Conservation (phyloP, 2,797 vertebrate species). For the Spinus pinus region DNA sequence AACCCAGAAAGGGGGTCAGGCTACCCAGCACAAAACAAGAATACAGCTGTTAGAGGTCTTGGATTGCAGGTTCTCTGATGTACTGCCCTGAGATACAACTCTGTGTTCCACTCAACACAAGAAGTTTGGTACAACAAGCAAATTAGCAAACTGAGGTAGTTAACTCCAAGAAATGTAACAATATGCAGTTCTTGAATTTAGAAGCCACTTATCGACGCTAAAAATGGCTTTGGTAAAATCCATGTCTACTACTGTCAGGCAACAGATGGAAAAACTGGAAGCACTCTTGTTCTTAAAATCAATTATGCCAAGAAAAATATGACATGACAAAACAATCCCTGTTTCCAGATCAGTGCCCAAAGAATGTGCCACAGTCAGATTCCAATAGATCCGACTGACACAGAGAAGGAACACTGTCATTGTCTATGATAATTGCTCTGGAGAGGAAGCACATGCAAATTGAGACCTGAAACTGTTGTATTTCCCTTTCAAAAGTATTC, state of each 20-base stretch:
- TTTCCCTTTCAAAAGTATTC: background rate
- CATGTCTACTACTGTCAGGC: background rate
- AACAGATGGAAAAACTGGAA: background rate
- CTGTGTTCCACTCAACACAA: background rate
- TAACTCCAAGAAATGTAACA: background rate
- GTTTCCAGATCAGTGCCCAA: background rate
- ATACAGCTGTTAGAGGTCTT: accelerated
- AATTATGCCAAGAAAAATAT: background rate
- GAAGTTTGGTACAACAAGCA: background rate
- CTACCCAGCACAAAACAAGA: background rate
- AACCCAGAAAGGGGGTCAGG: background rate
- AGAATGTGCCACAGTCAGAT: background rate
- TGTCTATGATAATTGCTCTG: background rate
- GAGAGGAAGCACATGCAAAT: accelerated
- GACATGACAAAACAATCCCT: background rate
- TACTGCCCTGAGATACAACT: background rate
- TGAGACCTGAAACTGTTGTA: background rate
- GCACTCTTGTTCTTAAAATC: background rate
- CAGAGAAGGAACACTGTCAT: background rate
- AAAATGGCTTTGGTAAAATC: background rate
- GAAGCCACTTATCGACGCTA: background rate
- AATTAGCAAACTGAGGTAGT: background rate
- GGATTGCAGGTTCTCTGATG: background rate
- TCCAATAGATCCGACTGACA: background rate
- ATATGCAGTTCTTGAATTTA: background rate